Conservation (phyloP, 2,113 vertebrate species). For the Anhinga anhinga region DNA sequence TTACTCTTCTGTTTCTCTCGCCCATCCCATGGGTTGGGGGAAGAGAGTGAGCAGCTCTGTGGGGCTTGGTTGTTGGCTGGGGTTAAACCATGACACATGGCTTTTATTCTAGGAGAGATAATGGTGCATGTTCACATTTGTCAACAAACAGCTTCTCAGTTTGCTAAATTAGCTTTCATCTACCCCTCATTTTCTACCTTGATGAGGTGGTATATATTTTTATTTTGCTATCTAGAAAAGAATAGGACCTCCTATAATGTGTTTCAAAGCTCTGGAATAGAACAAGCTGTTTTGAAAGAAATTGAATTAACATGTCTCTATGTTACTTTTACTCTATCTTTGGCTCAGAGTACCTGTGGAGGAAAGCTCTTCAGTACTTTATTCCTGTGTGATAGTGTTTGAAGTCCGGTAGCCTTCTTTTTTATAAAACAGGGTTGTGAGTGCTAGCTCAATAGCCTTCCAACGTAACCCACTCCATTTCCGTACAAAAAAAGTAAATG, state of each 20-base stretch:
- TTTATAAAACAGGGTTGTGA: not conserved
- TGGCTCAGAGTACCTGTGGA: not conserved
- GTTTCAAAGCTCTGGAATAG: not conserved
- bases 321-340: not conserved
- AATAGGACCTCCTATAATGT: not conserved
- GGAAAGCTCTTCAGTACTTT: not conserved
- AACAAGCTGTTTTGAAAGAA: not conserved
- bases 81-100: too few relatives aligned
- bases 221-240: not conserved
- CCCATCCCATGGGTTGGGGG: too few relatives aligned
- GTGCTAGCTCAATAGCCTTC: not conserved
- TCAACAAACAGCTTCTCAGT: not conserved
- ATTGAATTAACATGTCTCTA: not conserved
- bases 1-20: too few relatives aligned
- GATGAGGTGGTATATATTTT: not conserved
- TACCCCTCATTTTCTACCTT: not conserved
- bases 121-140: not conserved
- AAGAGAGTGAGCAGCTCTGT: too few relatives aligned
- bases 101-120: not conserved
- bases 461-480: accelerated
- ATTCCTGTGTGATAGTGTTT: not conserved
- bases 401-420: not conserved
- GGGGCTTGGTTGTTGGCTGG: too few relatives aligned
- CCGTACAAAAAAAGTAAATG: not conserved
- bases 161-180: not conserved